Evolutionary conservation across 2,888 invertebrate species (phyloP).

Genomic region (Rhimphoctona megacephalus): DNA sequence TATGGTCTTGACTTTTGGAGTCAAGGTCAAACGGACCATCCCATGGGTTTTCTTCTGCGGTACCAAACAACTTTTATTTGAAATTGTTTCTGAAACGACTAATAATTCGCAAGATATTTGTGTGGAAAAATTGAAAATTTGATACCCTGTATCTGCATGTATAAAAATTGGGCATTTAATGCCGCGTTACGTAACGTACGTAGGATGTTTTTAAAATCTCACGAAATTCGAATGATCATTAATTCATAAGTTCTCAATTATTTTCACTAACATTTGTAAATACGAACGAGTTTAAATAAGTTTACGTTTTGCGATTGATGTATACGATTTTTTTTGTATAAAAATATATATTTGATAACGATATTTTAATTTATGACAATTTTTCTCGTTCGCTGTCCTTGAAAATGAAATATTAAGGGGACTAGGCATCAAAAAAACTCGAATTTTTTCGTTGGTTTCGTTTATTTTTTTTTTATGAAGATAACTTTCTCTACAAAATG

Average conservation of each 20-base stretch:
- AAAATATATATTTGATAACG: conserved; percentile 12
- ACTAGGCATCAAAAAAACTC: too few relatives aligned
- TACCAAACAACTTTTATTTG: too few relatives aligned
- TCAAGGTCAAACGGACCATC: not conserved
- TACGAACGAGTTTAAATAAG: not conserved
- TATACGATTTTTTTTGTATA: not conserved
- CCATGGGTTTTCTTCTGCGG: too few relatives aligned
- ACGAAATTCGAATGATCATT: not conserved
- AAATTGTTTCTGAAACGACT: too few relatives aligned
- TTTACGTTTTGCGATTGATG: not conserved
- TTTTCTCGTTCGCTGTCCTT: not conserved
- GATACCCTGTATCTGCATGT: not conserved
- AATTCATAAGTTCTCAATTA: not conserved
- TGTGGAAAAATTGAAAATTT: not conserved
- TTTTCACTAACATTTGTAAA: conserved; percentile 7
- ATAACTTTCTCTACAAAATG: too few relatives aligned
- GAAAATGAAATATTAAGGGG: too few relatives aligned
- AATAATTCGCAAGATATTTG: too few relatives aligned
- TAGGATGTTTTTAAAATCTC: not conserved
- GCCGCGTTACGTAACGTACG: not conserved
- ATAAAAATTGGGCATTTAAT: not conserved
- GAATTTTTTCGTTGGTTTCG: too few relatives aligned
- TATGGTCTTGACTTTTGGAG: not conserved
- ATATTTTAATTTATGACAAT: not conserved
- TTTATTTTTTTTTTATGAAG: too few relatives aligned